A percentile compares a stretch with the other conserved stretches of the same genome.
These are phyloP conservation scores for Creontiades dilutus DNA, from an alignment of 2,888 invertebrate species.

Conservation along the genomic window DNA sequence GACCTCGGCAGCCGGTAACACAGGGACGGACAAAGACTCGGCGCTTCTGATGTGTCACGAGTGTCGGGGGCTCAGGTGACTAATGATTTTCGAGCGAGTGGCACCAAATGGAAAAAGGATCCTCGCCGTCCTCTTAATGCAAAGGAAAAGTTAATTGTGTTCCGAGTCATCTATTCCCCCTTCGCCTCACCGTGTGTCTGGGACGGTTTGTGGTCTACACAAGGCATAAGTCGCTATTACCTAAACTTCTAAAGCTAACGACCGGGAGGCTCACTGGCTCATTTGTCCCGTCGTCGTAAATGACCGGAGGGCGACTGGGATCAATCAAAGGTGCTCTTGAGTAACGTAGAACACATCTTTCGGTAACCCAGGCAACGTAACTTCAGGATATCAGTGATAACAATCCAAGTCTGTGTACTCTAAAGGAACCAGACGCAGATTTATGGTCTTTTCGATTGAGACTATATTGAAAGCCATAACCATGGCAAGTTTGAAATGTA, in stretches of 20 bases:
- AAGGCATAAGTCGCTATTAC: constrained; percentile 34
- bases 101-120: constrained; percentile 54
- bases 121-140: constrained; percentile 42
- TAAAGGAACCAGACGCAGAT: too few relatives aligned
- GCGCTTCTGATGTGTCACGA: constrained; percentile 71
- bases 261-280: constrained; percentile 38
- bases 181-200: not conserved
- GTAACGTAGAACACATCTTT: not conserved
- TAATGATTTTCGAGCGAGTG: constrained; percentile 69
- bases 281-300: constrained; percentile 16
- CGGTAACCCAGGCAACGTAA: too few relatives aligned
- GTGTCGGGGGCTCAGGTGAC: constrained; percentile 59
- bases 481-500: too few relatives aligned
- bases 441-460: too few relatives aligned
- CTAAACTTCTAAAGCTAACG: constrained; percentile 42
- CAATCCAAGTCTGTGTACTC: too few relatives aligned
- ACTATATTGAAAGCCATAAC: too few relatives aligned
- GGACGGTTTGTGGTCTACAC: constrained; percentile 36
- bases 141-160: constrained; percentile 69
- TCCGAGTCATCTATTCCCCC: constrained; percentile 58
- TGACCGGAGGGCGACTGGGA: not conserved
- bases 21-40: constrained; percentile 68
- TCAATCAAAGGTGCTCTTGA: not conserved
- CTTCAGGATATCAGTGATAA: too few relatives aligned
- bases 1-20: constrained; percentile 44